Conservation (phyloP, 2,113 vertebrate genomes). For the Telmatochromis sp. region DNA sequence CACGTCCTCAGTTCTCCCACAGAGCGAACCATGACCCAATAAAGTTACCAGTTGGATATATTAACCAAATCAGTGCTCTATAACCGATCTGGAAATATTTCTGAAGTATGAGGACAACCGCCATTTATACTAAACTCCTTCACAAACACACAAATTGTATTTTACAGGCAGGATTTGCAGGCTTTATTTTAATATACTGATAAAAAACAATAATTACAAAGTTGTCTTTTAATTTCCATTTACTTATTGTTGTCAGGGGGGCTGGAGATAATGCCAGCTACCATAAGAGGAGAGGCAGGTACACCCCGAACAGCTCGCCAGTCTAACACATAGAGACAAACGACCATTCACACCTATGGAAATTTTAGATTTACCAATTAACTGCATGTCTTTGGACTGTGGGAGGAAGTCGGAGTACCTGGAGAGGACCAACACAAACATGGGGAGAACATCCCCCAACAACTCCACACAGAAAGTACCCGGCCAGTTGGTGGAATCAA, state of each 20-base stretch:
- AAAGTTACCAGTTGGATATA: neutral
- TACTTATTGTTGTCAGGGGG: fast-evolving
- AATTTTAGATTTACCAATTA: neutral
- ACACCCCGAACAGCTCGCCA: fast-evolving
- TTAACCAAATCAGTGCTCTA: neutral
- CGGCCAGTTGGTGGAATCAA: neutral
- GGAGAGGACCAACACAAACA: neutral
- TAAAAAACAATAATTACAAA: neutral
- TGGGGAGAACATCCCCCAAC: neutral
- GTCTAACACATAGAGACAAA: neutral
- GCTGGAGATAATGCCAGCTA: neutral
- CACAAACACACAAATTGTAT: neutral
- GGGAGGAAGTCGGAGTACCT: neutral
- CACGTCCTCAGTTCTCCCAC: conserved; percentile 34
- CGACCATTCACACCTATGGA: neutral
- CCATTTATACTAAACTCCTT: neutral
- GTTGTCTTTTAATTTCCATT: neutral
- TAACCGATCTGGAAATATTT: neutral
- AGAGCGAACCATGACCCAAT: neutral
- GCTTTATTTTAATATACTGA: neutral
- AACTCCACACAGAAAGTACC: neutral
- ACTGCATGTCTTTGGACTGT: neutral
- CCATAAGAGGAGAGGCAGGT: neutral
- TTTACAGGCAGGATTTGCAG: neutral
- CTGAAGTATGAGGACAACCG: neutral